Percentiles rank a stretch among this genome's conserved stretches.
Conservation (phyloP, 92 coral and sea anemone species). For the Muricea muricata region DNA sequence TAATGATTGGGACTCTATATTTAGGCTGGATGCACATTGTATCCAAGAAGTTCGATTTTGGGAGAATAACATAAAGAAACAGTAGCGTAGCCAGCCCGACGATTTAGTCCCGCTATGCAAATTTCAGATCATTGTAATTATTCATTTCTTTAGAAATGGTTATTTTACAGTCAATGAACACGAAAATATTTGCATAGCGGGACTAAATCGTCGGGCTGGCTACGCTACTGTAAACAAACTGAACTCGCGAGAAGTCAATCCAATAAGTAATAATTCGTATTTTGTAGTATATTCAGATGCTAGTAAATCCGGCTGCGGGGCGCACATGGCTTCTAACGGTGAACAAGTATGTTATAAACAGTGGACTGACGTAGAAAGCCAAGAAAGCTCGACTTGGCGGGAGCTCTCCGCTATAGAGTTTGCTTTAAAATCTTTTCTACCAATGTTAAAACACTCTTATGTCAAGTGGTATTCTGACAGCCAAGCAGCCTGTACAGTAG, state of each 20-base stretch:
- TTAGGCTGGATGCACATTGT: constrained; percentile 57
- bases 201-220: too few species aligned
- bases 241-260: too few species aligned
- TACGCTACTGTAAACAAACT: too few species aligned
- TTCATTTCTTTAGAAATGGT: too few species aligned
- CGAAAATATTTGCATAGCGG: neutral
- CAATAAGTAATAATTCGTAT: neutral
- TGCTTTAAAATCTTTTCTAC: constrained; percentile 45
- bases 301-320: constrained; percentile 61
- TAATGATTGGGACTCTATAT: constrained; percentile 57
- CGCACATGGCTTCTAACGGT: constrained; percentile 49
- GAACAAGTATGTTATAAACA: constrained; percentile 51
- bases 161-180: too few species aligned
- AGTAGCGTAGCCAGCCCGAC: too few species aligned
- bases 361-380: constrained; percentile 41
- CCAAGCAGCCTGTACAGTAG: constrained; percentile 57
- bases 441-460: constrained; percentile 3
- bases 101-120: too few species aligned
- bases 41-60: constrained; percentile 50
- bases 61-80: constrained; percentile 16
- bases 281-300: constrained; percentile 60
- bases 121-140: too few species aligned
- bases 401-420: constrained; percentile 52
- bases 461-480: constrained; percentile 53
- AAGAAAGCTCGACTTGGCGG: constrained; percentile 60